Base-by-base conservation (phyloP, 2,888 invertebrate species). In the Globia sparganii region DNA sequence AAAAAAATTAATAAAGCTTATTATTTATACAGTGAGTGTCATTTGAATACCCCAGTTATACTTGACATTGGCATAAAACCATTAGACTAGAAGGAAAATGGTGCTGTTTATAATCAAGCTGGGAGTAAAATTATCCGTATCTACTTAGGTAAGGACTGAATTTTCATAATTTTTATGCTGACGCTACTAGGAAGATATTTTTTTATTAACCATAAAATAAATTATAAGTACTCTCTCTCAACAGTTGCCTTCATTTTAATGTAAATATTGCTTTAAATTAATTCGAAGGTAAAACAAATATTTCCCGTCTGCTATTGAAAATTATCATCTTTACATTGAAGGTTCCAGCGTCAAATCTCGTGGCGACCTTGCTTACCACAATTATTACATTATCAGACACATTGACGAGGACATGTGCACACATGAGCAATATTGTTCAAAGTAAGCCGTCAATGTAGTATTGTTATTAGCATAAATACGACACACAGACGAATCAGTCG, bases 21-120 rank as follows among this genome's bases (percentile, higher is more conserved):
- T 72, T 62, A 69, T 76, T 43, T 66, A 62, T 75, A 61, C 58
- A 65, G 49, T 68, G 46, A 67, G 46, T 64, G 66, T 72, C 71
- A 77, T 76, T 82, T 80, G 67, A 87, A 87, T 87, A 91, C 89
- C 91, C 92, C 88, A 90, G 92, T 91, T 93, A 92, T 89, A 92
- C 94, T 94, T 96, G 95, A 95, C 95, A 95, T 94, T 95, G 95
- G 93, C 93, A 93, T 89, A 91, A 93, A 93, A 93, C 89, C 89
- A 90, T 88, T 90, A 81, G 84, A 85, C 80, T 92, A 94, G 91
- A 92, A 95, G 94, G 94, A 95, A 95, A 95, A 95, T 91, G 80
- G 87, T 85, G 49, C 46, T 62, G 85, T 83, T 87, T 86, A 88
- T 89, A 83, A 77, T 79, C 67, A 64, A 82, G 89, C 89, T 90